Evolutionary conservation across 2,888 invertebrate species (phyloP).

Genomic region (Chorisops tibialis): DNA sequence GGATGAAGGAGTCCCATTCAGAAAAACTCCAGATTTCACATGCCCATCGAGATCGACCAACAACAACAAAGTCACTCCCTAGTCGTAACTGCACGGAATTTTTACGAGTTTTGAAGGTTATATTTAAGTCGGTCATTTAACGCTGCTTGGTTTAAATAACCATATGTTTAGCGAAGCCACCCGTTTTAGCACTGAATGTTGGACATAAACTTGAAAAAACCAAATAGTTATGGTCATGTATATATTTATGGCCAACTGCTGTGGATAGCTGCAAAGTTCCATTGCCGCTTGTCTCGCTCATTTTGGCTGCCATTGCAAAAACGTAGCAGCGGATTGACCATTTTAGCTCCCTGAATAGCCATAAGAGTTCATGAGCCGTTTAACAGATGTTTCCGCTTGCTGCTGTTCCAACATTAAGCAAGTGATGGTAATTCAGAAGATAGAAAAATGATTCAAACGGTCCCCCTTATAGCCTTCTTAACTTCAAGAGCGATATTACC

Average conservation of each 20-base stretch:
- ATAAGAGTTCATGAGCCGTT: background rate
- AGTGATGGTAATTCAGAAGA: no score
- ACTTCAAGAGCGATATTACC: no score
- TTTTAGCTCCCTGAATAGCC: background rate
- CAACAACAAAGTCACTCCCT: no score
- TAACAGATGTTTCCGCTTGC: background rate
- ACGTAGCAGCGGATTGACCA: background rate
- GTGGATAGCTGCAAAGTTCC: background rate
- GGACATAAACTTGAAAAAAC: background rate
- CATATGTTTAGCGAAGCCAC: background rate
- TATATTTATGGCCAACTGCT: background rate
- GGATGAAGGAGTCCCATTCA: background rate
- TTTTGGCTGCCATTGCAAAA: background rate
- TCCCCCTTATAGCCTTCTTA: no score
- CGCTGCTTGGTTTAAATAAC: background rate
- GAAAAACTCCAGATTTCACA: background rate
- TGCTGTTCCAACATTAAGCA: no score
- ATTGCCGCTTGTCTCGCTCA: background rate
- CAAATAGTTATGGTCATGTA: background rate
- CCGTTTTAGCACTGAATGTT: background rate
- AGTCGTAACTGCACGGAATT: no score
- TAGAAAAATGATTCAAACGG: no score
- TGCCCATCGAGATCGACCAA: no score
- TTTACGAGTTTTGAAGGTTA: background rate
- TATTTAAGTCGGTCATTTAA: background rate